Base-by-base conservation (phyloP, 1,140 invertebrate genomes). In the Drosophila bocki region DNA sequence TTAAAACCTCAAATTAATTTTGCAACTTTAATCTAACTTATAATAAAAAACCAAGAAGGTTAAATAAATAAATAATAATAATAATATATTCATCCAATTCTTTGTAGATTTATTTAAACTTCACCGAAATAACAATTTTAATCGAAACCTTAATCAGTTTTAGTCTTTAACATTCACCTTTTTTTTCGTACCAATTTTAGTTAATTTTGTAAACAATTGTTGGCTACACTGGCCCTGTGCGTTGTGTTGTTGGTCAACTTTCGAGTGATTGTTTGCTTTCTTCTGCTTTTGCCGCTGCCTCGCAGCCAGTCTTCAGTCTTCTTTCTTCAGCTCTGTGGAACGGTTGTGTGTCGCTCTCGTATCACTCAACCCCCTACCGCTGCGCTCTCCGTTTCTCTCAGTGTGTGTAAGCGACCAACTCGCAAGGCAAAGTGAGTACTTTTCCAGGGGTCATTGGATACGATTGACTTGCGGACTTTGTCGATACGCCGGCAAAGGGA, bases 361-460 rank as follows among this genome's bases (percentile, higher is more conserved):
- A 35, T 29, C 26, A 19, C 44, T 32, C 17, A 9, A 4, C 12
- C 22, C 44, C 26, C 7, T 22, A 1, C 48, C 54, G 33, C 42
- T 11, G 1, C 7, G n/a, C 12, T 19, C 19, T n/a, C 42, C 29
- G 56, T 39, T 33, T 22, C 12, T 35, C 9, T 9, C 51, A 7
- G 59, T 22, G 19, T n/a, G 41, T 29, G 39, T 19, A 13, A 19
- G 12, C 33, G 32, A 33, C 17, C 33, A 33, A 39, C 6, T 50
- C 19, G 53, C 37, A 4, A 37, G 47, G 32, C 22, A 35, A 19
- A 41, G 68, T 60, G 50, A 72, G 69, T 72, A 72, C 19, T 19
- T 42, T 35, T 50, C n/a, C 68, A 58, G 50, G 74, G 80, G 76
- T 82, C 80, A 82, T 35, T 54, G 68, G 35, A 78, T 82, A 67